Conservation (phyloP, 2,888 invertebrate species). For the Polymixis lichenea region DNA sequence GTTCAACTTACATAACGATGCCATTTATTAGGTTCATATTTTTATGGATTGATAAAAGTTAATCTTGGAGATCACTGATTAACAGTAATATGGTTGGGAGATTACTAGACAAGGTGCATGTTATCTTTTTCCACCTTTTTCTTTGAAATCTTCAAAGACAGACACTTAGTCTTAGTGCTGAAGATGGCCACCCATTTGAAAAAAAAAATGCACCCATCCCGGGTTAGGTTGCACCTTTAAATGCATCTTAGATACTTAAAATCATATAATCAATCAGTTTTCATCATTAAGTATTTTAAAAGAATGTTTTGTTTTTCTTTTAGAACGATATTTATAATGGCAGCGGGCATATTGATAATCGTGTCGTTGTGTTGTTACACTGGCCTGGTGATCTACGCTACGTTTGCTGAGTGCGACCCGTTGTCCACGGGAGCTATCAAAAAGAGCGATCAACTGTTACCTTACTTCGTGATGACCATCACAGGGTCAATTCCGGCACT, state of each 20-base stretch:
- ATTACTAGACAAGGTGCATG: neutral
- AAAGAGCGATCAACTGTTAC: conserved; percentile 94
- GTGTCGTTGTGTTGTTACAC: conserved; percentile 95
- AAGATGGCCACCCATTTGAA: neutral
- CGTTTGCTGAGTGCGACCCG: conserved; percentile 96
- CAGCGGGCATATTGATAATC: conserved; percentile 93
- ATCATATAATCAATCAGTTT: neutral
- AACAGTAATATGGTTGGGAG: neutral
- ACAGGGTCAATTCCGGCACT: conserved; percentile 93
- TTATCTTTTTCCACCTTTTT: neutral
- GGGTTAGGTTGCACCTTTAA: too few species aligned
- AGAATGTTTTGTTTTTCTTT: conserved; percentile 72
- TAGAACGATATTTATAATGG: conserved; percentile 94
- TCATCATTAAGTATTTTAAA: too few species aligned
- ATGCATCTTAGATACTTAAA: neutral
- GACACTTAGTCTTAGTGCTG: neutral
- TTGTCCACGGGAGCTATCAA: conserved; percentile 93
- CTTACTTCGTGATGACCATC: conserved; percentile 95
- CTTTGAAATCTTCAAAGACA: neutral
- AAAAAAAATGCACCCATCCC: neutral
- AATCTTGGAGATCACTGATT: neutral
- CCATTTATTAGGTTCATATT: neutral
- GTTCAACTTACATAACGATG: too few species aligned
- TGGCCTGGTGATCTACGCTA: conserved; percentile 96
- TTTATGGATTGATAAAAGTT: neutral